These are phyloP conservation scores for Uloborus diversus DNA, from an alignment of 1,140 invertebrate species.

Conservation along the genomic window DNA sequence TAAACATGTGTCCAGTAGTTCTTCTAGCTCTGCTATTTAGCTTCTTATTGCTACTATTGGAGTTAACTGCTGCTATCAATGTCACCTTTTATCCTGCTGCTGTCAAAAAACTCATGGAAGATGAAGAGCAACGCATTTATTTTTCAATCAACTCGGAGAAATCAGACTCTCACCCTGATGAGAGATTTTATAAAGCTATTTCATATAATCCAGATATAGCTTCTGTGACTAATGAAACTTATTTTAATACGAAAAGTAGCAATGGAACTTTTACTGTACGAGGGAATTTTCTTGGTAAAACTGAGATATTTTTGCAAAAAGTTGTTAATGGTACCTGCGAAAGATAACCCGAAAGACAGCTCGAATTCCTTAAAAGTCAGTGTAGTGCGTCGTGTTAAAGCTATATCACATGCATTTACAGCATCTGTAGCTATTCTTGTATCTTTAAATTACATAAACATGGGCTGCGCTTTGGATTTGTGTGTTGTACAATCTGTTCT, in stretches of 20 bases:
- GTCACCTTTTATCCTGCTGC: constrained; percentile 50
- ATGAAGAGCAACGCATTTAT: constrained; percentile 9
- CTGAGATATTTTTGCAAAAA: constrained; percentile 61
- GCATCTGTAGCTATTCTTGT: constrained; percentile 79
- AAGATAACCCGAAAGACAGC: constrained; percentile 1
- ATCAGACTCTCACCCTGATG: not conserved
- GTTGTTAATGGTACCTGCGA: constrained; percentile 19
- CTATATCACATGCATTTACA: constrained; percentile 39
- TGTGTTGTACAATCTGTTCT: constrained; percentile 75
- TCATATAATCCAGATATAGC: constrained; percentile 41
- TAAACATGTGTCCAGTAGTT: constrained; percentile 58
- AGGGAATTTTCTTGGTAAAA: constrained; percentile 74
- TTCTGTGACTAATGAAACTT: constrained; percentile 10
- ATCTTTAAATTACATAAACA: constrained; percentile 88
- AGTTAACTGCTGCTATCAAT: constrained; percentile 55
- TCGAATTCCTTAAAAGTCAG: constrained; percentile 37
- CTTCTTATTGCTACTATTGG: constrained; percentile 51
- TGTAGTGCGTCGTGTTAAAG: constrained; percentile 37
- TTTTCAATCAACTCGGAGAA: constrained; percentile 30
- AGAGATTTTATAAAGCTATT: constrained; percentile 20
- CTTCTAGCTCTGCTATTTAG: constrained; percentile 52
- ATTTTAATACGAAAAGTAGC: constrained; percentile 3
- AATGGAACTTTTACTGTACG: constrained; percentile 67
- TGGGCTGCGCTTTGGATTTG: constrained; percentile 90
- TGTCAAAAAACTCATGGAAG: constrained; percentile 41